Evolutionary conservation across 1,140 invertebrate genomes (phyloP).

Genomic region (Apis florea): DNA sequence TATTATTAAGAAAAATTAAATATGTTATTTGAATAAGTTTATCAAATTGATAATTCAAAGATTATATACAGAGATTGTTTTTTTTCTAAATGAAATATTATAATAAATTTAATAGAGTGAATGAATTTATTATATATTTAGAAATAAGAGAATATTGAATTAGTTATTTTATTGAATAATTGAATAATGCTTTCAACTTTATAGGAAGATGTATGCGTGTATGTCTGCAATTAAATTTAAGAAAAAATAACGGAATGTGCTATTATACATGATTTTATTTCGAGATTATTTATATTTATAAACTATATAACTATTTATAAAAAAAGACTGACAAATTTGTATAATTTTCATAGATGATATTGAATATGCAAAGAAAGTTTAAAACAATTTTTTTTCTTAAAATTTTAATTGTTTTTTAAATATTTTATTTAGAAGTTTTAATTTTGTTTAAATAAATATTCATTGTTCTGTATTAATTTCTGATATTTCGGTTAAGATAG

Average conservation of each 20-base stretch:
- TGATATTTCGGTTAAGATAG: not conserved
- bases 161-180: not conserved
- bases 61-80: not conserved
- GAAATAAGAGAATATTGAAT: not conserved
- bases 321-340: constrained; percentile 35
- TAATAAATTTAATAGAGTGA: constrained; percentile 10
- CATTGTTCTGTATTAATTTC: not conserved
- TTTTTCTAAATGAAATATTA: constrained; percentile 9
- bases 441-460: not conserved
- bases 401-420: not conserved
- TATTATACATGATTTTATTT: constrained; percentile 18
- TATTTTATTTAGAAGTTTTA: not conserved
- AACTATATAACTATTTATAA: constrained; percentile 6
- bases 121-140: not conserved
- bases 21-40: not conserved
- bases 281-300: constrained; percentile 7
- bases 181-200: not conserved
- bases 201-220: constrained; percentile 8
- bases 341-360: constrained; percentile 11
- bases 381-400: not conserved
- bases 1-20: not conserved
- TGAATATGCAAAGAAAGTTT: not conserved
- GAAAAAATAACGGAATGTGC: constrained; percentile 3
- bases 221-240: constrained; percentile 27
- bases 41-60: not conserved